These are phyloP conservation scores for Anoplophora glabripennis DNA, from an alignment of 1,140 invertebrate species.

Conservation along the genomic window DNA sequence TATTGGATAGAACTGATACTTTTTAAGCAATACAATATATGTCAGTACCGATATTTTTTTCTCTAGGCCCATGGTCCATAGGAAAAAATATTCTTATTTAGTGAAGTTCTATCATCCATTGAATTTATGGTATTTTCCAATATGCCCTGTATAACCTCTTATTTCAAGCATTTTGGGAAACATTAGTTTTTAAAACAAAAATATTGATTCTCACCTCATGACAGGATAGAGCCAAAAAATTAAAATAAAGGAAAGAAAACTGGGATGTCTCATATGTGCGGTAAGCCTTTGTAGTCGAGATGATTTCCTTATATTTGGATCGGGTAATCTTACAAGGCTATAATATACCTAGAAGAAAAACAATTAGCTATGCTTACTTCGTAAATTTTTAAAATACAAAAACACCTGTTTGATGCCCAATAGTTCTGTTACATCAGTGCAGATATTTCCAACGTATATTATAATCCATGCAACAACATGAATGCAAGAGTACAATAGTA, in stretches of 20 bases:
- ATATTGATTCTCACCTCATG: constrained; percentile 52
- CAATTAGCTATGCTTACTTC: background rate
- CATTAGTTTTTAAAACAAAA: constrained; percentile 10
- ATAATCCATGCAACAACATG: constrained; percentile 58
- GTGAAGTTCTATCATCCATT: too few relatives aligned
- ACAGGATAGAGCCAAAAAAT: constrained; percentile 55
- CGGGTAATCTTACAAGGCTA: constrained; percentile 48
- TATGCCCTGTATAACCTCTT: too few relatives aligned
- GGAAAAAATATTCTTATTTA: too few relatives aligned
- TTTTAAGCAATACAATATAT: too few relatives aligned
- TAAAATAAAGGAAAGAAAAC: constrained; percentile 53
- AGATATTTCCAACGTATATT: constrained; percentile 60
- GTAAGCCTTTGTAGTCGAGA: constrained; percentile 49
- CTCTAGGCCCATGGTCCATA: too few relatives aligned
- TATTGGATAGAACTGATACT: too few relatives aligned
- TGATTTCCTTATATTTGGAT: constrained; percentile 52
- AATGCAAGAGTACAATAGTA: constrained; percentile 50
- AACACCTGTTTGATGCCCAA: constrained; percentile 58
- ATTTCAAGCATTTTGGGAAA: too few relatives aligned
- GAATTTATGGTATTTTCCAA: too few relatives aligned
- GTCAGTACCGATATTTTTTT: too few relatives aligned
- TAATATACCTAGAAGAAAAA: constrained; percentile 47
- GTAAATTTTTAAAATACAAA: background rate
- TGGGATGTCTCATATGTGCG: constrained; percentile 57
- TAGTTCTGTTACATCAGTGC: constrained; percentile 61